A percentile compares a stretch with the other conserved stretches of the same genome.
phyloP scores from a whole-genome alignment of 1,140 invertebrate species.

The Drosophila simulans region DNA sequence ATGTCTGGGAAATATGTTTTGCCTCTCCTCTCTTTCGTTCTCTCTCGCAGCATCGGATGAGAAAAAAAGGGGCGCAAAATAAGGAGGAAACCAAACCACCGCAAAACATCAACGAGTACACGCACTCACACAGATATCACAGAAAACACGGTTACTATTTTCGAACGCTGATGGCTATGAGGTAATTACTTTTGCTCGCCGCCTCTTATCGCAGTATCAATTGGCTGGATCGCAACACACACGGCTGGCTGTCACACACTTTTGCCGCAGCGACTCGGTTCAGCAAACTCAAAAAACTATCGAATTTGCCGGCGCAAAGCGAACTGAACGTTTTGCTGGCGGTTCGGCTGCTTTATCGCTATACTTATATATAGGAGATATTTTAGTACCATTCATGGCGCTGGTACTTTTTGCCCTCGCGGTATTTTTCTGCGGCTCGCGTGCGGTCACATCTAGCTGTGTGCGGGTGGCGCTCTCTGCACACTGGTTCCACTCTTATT shows the following conservation, averaged over 20 bases:
- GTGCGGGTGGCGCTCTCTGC: not conserved
- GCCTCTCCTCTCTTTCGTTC: conserved; percentile 2
- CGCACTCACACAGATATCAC: conserved; percentile 37
- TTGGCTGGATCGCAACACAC: conserved; percentile 17
- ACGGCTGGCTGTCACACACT: conserved; percentile 9
- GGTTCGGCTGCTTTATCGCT: not conserved
- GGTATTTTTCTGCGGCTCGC: not conserved
- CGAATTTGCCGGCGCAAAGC: conserved; percentile 24
- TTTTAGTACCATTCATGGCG: not conserved
- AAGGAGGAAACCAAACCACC: conserved; percentile 35
- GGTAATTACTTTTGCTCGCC: conserved; percentile 36
- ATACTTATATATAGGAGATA: not conserved
- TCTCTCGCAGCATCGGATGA: conserved; percentile 40
- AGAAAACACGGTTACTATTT: conserved; percentile 38
- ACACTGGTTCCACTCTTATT: too few relatives aligned
- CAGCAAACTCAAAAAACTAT: conserved; percentile 8
- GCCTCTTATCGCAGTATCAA: conserved; percentile 23
- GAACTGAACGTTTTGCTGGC: conserved; percentile 10
- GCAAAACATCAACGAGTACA: conserved; percentile 31
- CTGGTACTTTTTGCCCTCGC: not conserved
- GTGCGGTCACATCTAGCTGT: not conserved
- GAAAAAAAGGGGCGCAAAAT: conserved; percentile 4
- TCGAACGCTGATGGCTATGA: conserved; percentile 28
- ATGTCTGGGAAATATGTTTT: conserved; percentile 22
- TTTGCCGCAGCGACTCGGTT: conserved; percentile 17